These are phyloP conservation scores for Drosophila kanapiae DNA, from an alignment of 1,140 invertebrate species.

Conservation along the genomic window DNA sequence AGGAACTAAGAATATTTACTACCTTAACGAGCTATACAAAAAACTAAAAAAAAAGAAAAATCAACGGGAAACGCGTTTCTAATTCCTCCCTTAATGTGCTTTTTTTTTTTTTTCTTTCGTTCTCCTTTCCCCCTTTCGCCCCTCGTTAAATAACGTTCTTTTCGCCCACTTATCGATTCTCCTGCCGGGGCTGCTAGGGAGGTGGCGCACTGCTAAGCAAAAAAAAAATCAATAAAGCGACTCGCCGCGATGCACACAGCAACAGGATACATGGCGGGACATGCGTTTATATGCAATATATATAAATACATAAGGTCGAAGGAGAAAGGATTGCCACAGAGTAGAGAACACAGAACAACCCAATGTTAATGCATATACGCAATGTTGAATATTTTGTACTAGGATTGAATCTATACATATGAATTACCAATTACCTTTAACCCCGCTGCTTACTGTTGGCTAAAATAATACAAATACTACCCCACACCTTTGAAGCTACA, in stretches of 20 bases:
- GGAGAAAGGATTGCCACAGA: conserved; percentile 5
- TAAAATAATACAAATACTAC: conserved; percentile 12
- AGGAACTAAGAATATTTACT: conserved; percentile 64
- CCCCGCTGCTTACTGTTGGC: conserved; percentile 61
- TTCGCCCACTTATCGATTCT: conserved; percentile 31
- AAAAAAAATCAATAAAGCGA: conserved; percentile 45
- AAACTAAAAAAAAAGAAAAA: background rate
- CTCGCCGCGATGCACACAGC: conserved; percentile 42
- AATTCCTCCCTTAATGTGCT: conserved; percentile 30
- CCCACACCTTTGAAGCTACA: conserved; percentile 43
- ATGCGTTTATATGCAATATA: conserved; percentile 48
- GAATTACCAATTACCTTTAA: conserved; percentile 57
- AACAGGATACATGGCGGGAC: conserved; percentile 39
- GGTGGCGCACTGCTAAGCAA: conserved; percentile 26
- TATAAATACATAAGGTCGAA: conserved; percentile 31
- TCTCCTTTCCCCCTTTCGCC: background rate
- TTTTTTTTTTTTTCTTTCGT: conserved; percentile 11
- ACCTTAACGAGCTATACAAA: conserved; percentile 47
- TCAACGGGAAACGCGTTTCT: conserved; percentile 32
- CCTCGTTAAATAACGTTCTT: conserved; percentile 22
- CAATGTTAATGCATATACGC: conserved; percentile 54
- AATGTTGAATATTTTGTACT: conserved; percentile 78
- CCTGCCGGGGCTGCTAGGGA: conserved; percentile 5
- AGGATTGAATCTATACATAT: conserved; percentile 68
- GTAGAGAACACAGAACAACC: conserved; percentile 9